These are phyloP conservation scores for Drosophila recens DNA, from an alignment of 2,888 invertebrate species.

Conservation along the genomic window DNA sequence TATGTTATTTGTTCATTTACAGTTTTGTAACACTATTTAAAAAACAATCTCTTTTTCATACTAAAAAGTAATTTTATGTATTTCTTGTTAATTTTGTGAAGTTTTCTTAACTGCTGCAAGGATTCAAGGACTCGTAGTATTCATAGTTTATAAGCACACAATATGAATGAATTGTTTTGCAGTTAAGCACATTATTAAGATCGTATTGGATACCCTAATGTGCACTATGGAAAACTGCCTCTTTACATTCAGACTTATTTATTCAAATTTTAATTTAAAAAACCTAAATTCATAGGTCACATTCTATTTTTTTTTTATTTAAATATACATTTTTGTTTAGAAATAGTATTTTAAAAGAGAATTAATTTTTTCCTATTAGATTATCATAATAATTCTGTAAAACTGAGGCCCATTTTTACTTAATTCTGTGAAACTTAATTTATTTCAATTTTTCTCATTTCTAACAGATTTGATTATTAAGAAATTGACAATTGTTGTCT, in stretches of 20 bases:
- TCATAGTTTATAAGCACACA: background rate
- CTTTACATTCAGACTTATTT: background rate
- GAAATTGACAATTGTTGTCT: no score
- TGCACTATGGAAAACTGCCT: background rate
- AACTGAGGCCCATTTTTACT: slow-evolving; percentile 2
- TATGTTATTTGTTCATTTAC: background rate
- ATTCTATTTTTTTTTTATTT: background rate
- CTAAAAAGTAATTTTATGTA: background rate
- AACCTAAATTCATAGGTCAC: background rate
- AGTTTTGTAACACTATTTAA: slow-evolving; percentile 2
- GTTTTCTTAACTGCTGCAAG: background rate
- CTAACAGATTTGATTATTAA: no score
- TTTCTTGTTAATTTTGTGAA: slow-evolving; percentile 4
- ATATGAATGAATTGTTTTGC: background rate
- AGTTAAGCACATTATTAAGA: background rate
- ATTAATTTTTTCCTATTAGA: background rate
- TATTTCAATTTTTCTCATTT: no score
- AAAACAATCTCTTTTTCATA: background rate
- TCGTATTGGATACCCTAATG: background rate
- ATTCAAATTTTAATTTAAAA: background rate
- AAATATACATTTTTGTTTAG: background rate
- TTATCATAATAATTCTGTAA: slow-evolving; percentile 3
- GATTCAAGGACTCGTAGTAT: background rate
- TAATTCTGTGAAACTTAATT: background rate
- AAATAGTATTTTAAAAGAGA: background rate